Conservation (phyloP, 2,888 invertebrate species). For the Drepana falcataria region DNA sequence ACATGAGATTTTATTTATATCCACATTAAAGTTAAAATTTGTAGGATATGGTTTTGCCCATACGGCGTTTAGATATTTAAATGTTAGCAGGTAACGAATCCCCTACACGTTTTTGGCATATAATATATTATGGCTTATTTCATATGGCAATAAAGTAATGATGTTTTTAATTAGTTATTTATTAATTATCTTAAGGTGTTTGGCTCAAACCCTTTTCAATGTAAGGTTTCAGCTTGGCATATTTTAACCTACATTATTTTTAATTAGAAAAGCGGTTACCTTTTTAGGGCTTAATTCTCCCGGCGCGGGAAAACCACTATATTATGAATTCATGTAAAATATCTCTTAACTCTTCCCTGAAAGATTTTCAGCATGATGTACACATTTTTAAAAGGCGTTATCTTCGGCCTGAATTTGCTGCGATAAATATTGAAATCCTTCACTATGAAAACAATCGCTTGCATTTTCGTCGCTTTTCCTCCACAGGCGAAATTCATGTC, state of each 20-base stretch:
- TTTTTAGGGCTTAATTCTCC: background rate
- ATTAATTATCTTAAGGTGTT: conserved; percentile 19
- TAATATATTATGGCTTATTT: too few species aligned
- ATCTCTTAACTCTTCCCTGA: background rate
- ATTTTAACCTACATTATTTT: conserved; percentile 1
- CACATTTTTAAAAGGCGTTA: background rate
- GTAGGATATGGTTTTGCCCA: background rate
- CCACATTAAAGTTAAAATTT: conserved; percentile 5
- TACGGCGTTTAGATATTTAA: conserved; percentile 22
- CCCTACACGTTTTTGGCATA: too few species aligned
- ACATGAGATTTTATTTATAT: background rate
- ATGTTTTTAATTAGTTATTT: conserved; percentile 34
- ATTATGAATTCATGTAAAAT: background rate
- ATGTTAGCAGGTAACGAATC: conserved; percentile 49
- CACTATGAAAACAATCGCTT: too few species aligned
- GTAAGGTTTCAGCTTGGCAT: conserved; percentile 1
- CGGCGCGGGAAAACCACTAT: background rate
- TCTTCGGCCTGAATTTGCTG: background rate
- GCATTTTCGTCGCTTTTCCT: too few species aligned
- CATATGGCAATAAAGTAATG: conserved; percentile 36
- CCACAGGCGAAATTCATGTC: too few species aligned
- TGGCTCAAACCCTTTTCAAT: conserved; percentile 3
- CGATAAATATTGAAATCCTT: too few species aligned
- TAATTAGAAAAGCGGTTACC: background rate
- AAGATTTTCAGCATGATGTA: background rate